phyloP scores from a whole-genome alignment of 2,888 invertebrate genomes.

The Molanna angustata region DNA sequence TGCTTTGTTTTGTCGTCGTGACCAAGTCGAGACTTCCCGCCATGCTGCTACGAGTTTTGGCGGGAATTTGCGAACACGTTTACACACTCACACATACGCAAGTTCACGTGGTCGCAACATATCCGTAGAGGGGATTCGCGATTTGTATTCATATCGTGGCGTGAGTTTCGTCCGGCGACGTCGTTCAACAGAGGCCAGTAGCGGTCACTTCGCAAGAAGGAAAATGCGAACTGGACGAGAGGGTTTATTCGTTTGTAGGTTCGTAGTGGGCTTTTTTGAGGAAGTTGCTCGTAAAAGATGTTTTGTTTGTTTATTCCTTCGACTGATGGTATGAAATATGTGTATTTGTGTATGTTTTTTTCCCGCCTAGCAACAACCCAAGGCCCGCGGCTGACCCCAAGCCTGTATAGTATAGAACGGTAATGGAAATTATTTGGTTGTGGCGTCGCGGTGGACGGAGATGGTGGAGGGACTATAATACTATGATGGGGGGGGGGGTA shows the following conservation, averaged over 20 bases:
- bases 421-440: too few species aligned
- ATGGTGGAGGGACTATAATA: too few species aligned
- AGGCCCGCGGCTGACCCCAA: slow-evolving; percentile 10
- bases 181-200: not conserved
- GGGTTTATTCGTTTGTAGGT: not conserved
- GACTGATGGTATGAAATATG: not conserved
- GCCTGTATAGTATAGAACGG: slow-evolving; percentile 8
- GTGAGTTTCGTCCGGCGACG: not conserved
- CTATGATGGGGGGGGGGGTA: too few species aligned
- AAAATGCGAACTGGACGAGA: not conserved
- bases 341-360: not conserved
- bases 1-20: too few species aligned
- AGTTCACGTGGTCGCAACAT: too few species aligned
- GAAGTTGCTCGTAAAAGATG: not conserved
- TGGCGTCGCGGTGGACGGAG: not conserved
- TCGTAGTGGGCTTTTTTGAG: not conserved
- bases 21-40: too few species aligned
- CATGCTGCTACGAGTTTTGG: too few species aligned
- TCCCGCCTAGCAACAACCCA: slow-evolving; percentile 21
- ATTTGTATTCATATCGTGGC: slow-evolving; percentile 13
- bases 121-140: too few species aligned
- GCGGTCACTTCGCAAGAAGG: not conserved
- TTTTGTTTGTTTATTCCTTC: not conserved
- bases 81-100: too few species aligned
- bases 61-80: too few species aligned